phyloP scores from a whole-genome alignment of 1,140 invertebrate genomes.

The Parapsyche elsis region DNA sequence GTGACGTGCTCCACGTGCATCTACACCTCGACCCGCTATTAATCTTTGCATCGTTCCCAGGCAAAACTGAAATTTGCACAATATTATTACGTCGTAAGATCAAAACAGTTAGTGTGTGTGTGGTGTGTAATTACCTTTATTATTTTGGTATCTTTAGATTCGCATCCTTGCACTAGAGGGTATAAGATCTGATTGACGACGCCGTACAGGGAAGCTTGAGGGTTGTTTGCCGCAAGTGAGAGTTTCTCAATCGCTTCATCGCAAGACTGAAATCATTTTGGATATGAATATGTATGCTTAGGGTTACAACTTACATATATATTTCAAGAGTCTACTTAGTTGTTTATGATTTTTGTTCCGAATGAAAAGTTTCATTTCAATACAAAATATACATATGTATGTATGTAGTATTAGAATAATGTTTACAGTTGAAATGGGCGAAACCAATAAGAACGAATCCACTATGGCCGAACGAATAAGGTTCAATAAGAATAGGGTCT shows the following conservation, averaged over 20 bases:
- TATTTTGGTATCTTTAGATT: constrained; percentile 97
- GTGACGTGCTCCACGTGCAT: constrained; percentile 89
- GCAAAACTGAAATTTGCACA: constrained; percentile 77
- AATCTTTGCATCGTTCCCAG: constrained; percentile 89
- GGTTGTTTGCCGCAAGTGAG: constrained; percentile 80
- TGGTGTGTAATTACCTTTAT: constrained; percentile 76
- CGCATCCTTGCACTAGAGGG: constrained; percentile 97
- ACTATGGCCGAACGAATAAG: no score
- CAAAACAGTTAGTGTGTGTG: background rate
- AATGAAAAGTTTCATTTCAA: no score
- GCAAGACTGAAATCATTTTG: constrained; percentile 78
- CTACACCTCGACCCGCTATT: constrained; percentile 85
- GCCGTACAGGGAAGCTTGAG: constrained; percentile 84
- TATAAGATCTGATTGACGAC: constrained; percentile 94
- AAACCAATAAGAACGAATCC: no score
- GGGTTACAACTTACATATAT: no score
- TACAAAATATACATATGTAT: no score
- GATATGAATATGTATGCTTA: no score
- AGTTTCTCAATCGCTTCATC: constrained; percentile 94
- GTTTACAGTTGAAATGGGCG: no score
- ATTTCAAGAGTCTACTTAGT: no score
- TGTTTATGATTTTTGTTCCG: no score
- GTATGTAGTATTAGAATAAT: no score
- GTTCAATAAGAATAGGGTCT: no score
- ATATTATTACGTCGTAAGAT: background rate